A percentile compares a stretch with the other conserved stretches of the same genome.
Evolutionary conservation across 2,888 invertebrate species (phyloP).

Genomic region (Stenoptilia bipunctidactyla): DNA sequence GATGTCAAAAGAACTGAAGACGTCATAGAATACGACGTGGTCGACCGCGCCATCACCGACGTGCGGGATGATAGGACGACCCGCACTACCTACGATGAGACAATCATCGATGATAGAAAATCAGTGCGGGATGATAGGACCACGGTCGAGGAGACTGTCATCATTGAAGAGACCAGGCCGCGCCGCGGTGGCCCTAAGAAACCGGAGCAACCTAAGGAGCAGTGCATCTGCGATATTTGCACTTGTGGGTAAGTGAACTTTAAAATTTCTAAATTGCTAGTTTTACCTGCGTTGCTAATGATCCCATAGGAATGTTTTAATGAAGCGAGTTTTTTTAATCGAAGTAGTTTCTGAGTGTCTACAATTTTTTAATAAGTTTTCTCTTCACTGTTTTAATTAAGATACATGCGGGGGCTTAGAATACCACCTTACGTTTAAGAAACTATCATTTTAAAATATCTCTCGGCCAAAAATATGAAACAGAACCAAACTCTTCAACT

Average conservation of each 20-base stretch:
- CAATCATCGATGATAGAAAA: constrained; percentile 53
- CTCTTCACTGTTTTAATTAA: too few relatives aligned
- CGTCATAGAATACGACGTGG: constrained; percentile 60
- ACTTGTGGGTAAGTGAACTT: constrained; percentile 85
- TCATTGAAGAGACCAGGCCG: constrained; percentile 49
- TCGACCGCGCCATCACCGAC: constrained; percentile 63
- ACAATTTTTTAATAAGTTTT: too few relatives aligned
- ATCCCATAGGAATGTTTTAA: too few relatives aligned
- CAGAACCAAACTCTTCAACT: too few relatives aligned
- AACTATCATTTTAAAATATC: too few relatives aligned
- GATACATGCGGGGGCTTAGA: too few relatives aligned
- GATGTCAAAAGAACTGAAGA: constrained; percentile 65
- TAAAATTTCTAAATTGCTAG: neutral
- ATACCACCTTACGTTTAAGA: too few relatives aligned
- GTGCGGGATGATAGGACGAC: constrained; percentile 50
- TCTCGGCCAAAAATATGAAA: too few relatives aligned
- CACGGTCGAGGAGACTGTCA: constrained; percentile 40
- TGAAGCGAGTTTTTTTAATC: too few relatives aligned
- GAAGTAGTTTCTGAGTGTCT: too few relatives aligned
- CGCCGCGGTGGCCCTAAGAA: constrained; percentile 52
- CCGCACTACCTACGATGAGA: constrained; percentile 59
- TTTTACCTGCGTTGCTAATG: too few relatives aligned
- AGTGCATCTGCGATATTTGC: constrained; percentile 91
- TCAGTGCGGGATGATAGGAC: constrained; percentile 59
- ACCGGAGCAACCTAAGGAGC: constrained; percentile 74